Percentiles rank a stretch among this genome's conserved stretches.
These are phyloP conservation scores for Poecilia latipinna DNA, from an alignment of 2,113 vertebrate genomes.

Conservation along the genomic window DNA sequence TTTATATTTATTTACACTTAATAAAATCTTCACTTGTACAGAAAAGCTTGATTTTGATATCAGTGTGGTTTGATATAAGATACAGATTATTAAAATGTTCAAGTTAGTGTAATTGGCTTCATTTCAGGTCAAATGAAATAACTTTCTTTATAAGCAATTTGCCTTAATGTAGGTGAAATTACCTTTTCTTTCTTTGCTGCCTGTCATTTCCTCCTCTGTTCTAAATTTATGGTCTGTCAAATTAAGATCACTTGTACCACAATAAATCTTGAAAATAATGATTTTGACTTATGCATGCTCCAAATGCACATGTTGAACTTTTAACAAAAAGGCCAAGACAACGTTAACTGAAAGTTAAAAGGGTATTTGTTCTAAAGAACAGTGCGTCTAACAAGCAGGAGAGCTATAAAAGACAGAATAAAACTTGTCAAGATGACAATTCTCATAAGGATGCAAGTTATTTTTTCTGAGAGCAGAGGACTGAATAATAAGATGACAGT, in stretches of 20 bases:
- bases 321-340: background rate
- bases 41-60: background rate
- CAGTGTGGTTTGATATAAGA: too few species aligned
- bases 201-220: background rate
- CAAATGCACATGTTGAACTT: background rate
- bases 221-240: background rate
- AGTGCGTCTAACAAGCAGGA: background rate
- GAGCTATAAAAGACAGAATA: conserved; percentile 20
- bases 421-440: conserved; percentile 20
- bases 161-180: background rate
- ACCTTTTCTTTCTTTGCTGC: background rate
- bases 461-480: conserved; percentile 5
- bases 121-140: background rate
- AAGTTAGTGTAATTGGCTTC: too few species aligned
- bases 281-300: background rate
- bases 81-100: too few species aligned
- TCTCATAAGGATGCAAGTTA: background rate
- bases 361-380: background rate
- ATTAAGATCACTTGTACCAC: background rate
- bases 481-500: conserved; percentile 19
- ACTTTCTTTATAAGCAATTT: background rate
- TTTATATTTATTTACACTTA: background rate
- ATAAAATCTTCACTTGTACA: background rate
- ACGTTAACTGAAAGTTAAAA: background rate
- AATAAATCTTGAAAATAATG: background rate